Evolutionary conservation across 2,797 vertebrate species (phyloP).

Genomic region (Chelonia mydas): DNA sequence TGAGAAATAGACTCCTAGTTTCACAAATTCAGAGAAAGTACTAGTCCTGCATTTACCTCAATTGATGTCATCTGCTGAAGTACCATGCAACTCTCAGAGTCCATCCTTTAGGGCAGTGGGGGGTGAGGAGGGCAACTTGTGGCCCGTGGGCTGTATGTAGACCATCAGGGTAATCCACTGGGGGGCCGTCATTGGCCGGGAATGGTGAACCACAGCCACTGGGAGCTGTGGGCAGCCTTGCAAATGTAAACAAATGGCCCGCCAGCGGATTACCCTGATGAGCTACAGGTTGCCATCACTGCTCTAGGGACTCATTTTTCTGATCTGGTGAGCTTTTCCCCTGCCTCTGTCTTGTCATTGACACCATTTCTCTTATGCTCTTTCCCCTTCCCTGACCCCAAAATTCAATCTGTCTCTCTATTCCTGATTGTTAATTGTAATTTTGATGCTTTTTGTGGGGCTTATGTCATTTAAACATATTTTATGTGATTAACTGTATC

Average conservation of each 20-base stretch:
- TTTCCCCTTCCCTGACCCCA: neutral
- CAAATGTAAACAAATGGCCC: too few species aligned
- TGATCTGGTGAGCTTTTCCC: slow-evolving; percentile 4
- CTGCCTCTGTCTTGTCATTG: neutral
- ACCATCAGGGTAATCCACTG: too few species aligned
- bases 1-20: slow-evolving; percentile 44
- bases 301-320: slow-evolving; percentile 5
- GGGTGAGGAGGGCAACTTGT: too few species aligned
- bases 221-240: too few species aligned
- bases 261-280: too few species aligned
- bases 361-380: neutral
- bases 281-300: neutral
- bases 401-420: neutral
- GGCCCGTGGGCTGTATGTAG: neutral
- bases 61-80: neutral
- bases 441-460: slow-evolving; percentile 30
- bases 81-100: accelerated
- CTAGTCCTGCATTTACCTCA: slow-evolving; percentile 6
- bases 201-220: too few species aligned
- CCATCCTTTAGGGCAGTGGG: neutral
- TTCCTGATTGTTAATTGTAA: neutral
- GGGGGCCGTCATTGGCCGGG: too few species aligned
- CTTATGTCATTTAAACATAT: neutral
- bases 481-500: slow-evolving; percentile 17
- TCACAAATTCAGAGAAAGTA: slow-evolving; percentile 38